Evolutionary conservation across 2,113 vertebrate species (phyloP).

Genomic region (Pontoporia blainvillei): DNA sequence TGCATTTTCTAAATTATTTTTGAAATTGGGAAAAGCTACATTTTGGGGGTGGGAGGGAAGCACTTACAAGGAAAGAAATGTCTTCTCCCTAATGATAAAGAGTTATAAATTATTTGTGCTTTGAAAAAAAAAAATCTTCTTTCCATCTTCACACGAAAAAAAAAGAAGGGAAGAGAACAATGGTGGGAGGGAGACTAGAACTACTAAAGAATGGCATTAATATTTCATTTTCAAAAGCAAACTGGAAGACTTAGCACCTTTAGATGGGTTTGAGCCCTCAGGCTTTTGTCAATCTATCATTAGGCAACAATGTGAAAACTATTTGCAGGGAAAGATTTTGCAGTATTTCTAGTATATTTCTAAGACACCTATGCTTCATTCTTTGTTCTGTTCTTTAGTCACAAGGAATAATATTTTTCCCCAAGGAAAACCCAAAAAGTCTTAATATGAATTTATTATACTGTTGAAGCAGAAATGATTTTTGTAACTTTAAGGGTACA

Average conservation of each 20-base stretch:
- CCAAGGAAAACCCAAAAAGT: slow-evolving; percentile 27
- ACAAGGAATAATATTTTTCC: background rate
- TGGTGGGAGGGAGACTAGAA: background rate
- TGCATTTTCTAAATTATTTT: slow-evolving; percentile 20
- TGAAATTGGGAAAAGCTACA: background rate
- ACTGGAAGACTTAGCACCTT: slow-evolving; percentile 38
- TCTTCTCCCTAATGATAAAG: background rate
- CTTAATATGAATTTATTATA: slow-evolving; percentile 27
- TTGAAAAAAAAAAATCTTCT: background rate
- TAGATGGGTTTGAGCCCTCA: slow-evolving; percentile 36
- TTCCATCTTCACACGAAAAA: background rate
- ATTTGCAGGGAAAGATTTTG: slow-evolving; percentile 41
- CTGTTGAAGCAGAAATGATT: background rate
- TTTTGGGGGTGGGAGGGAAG: background rate
- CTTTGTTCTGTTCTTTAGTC: slow-evolving; percentile 45
- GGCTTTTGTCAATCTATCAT: slow-evolving; percentile 60
- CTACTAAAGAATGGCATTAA: background rate
- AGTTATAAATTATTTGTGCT: background rate
- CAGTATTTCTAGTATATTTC: slow-evolving; percentile 57
- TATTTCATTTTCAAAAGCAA: slow-evolving; percentile 38
- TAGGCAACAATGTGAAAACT: slow-evolving; percentile 60
- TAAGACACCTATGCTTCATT: slow-evolving; percentile 38
- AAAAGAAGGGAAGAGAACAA: background rate
- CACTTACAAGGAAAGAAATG: slow-evolving; percentile 17
- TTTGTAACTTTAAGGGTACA: slow-evolving; percentile 26